These are phyloP conservation scores for Anser cygnoides DNA, from an alignment of 2,113 vertebrate genomes.

Conservation along the genomic window DNA sequence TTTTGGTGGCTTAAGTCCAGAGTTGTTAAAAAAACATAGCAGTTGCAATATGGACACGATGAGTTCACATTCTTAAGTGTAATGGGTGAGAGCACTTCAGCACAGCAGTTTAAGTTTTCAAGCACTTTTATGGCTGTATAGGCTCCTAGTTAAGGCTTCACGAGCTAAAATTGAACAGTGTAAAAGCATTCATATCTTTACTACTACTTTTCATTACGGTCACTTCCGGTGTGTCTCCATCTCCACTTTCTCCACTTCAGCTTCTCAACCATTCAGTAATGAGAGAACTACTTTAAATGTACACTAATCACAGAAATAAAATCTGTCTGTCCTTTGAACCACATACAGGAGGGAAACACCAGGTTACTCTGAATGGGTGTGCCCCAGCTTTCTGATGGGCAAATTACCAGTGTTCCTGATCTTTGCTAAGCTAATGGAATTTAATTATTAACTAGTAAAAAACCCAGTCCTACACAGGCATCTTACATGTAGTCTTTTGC, in stretches of 20 bases:
- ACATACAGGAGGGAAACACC: neutral
- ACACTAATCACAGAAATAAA: neutral
- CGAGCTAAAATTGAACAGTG: neutral
- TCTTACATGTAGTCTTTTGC: neutral
- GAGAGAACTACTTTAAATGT: neutral
- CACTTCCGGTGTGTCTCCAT: neutral
- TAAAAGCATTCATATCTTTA: neutral
- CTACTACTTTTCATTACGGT: neutral
- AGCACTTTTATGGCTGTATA: neutral
- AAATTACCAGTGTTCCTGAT: neutral
- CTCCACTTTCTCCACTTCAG: neutral
- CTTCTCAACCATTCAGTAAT: neutral
- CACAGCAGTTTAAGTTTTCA: neutral
- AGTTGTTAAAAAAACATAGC: neutral
- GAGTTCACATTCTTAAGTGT: neutral
- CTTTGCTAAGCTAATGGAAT: neutral
- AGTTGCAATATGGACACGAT: neutral
- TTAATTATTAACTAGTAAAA: constrained; percentile 44
- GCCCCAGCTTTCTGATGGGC: neutral
- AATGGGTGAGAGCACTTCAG: neutral
- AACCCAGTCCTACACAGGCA: neutral
- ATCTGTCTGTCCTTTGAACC: constrained; percentile 22
- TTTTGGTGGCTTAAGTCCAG: neutral
- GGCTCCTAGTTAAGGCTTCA: neutral
- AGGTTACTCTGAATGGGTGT: neutral